Evolutionary conservation across 2,797 vertebrate genomes (phyloP).

Genomic region (Sebastes wilsoni): DNA sequence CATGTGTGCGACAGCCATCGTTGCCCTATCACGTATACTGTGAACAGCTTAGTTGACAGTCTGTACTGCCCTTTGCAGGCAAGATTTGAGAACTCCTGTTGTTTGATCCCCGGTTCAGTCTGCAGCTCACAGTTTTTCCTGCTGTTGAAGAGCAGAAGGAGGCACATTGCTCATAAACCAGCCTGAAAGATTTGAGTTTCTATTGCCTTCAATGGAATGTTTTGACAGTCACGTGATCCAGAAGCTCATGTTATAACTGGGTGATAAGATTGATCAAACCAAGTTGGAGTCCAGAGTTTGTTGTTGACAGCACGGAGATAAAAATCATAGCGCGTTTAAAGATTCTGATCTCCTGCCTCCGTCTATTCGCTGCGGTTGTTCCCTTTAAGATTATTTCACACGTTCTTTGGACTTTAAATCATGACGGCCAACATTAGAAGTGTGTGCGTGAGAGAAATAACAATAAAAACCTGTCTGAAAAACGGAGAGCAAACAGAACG

Average conservation of each 20-base stretch:
- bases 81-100: slow-evolving; percentile 25
- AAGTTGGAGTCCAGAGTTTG: not conserved
- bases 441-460: not conserved
- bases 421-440: not conserved
- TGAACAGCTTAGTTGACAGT: slow-evolving; percentile 1
- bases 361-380: not conserved
- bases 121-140: slow-evolving; percentile 11
- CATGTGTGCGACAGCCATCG: not conserved
- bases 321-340: not conserved
- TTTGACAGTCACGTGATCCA: not conserved
- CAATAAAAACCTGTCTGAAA: not conserved
- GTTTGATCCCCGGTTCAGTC: slow-evolving; percentile 24
- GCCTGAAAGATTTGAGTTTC: not conserved
- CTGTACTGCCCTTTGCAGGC: slow-evolving; percentile 16
- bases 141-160: slow-evolving; percentile 1
- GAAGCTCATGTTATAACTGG: not conserved
- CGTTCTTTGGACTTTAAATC: not conserved
- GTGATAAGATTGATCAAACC: not conserved
- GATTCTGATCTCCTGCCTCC: not conserved
- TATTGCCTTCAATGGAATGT: not conserved
- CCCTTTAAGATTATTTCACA: not conserved
- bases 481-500: not conserved
- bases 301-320: not conserved
- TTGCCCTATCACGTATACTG: slow-evolving; percentile 23
- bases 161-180: not conserved